Evolutionary conservation across 1,140 invertebrate genomes (phyloP).

Genomic region (Megalopta genalis): DNA sequence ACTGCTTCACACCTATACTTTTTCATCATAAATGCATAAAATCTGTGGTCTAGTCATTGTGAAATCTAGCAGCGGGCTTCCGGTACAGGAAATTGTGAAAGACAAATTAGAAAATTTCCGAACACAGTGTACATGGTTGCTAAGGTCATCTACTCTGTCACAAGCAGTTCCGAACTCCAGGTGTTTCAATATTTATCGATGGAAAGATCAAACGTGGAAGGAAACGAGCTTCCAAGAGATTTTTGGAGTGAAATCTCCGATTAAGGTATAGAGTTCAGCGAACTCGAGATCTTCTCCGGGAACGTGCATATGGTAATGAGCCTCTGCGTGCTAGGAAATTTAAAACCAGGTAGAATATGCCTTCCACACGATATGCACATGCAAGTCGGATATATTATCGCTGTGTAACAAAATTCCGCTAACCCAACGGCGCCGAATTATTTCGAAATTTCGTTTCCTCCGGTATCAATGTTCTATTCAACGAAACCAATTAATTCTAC

Average conservation of each 20-base stretch:
- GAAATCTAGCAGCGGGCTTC: too few species aligned
- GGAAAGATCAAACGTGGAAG: background rate
- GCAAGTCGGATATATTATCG: slow-evolving; percentile 39
- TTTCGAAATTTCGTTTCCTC: slow-evolving; percentile 19
- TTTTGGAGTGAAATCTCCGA: slow-evolving; percentile 49
- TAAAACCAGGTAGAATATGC: slow-evolving; percentile 65
- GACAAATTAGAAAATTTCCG: background rate
- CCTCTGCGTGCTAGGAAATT: slow-evolving; percentile 70
- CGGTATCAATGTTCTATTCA: too few species aligned
- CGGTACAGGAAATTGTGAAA: background rate
- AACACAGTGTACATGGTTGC: background rate
- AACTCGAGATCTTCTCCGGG: slow-evolving; percentile 61
- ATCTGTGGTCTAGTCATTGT: too few species aligned
- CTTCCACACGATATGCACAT: slow-evolving; percentile 45
- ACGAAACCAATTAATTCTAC: too few species aligned
- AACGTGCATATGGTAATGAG: slow-evolving; percentile 67
- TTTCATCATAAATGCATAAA: too few species aligned
- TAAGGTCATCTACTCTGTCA: too few species aligned
- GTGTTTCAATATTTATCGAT: slow-evolving; percentile 14
- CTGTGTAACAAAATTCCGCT: slow-evolving; percentile 40
- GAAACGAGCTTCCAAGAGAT: background rate
- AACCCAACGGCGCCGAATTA: slow-evolving; percentile 25
- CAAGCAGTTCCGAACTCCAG: background rate
- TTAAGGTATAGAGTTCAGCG: slow-evolving; percentile 63
- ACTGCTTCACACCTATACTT: too few species aligned